Conservation (phyloP, 2,888 invertebrate species). For the Ochlodes sylvanus region DNA sequence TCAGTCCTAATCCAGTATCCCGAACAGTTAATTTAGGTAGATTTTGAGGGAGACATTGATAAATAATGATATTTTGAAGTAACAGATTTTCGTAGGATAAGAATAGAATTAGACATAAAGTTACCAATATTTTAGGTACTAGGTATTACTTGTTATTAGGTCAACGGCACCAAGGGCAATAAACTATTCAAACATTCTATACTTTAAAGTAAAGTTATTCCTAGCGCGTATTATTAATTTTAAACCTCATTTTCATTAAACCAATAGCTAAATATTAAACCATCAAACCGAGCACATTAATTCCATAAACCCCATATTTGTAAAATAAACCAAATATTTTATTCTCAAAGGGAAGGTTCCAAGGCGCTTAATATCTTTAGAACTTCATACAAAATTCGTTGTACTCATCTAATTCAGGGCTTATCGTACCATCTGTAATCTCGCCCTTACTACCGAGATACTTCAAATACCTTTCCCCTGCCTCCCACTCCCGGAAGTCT, state of each 20-base stretch:
- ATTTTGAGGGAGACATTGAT: too few relatives aligned
- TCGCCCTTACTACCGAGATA: constrained; percentile 66
- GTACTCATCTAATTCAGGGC: constrained; percentile 77
- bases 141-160: too few relatives aligned
- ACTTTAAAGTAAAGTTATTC: too few relatives aligned
- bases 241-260: not conserved
- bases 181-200: too few relatives aligned
- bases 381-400: constrained; percentile 82
- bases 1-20: too few relatives aligned
- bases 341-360: constrained; percentile 75
- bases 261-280: constrained; percentile 17
- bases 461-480: constrained; percentile 66
- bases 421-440: constrained; percentile 84
- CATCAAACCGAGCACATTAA: constrained; percentile 21
- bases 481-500: constrained; percentile 36
- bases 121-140: too few relatives aligned
- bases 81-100: too few relatives aligned
- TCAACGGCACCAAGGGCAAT: too few relatives aligned
- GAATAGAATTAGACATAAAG: too few relatives aligned
- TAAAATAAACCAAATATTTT: constrained; percentile 72
- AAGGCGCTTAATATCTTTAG: constrained; percentile 74
- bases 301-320: constrained; percentile 50
- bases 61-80: too few relatives aligned
- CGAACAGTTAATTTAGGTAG: too few relatives aligned
- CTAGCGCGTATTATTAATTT: not conserved